Conservation (phyloP, 2,888 invertebrate species). For the Apomyelois bistriatella region DNA sequence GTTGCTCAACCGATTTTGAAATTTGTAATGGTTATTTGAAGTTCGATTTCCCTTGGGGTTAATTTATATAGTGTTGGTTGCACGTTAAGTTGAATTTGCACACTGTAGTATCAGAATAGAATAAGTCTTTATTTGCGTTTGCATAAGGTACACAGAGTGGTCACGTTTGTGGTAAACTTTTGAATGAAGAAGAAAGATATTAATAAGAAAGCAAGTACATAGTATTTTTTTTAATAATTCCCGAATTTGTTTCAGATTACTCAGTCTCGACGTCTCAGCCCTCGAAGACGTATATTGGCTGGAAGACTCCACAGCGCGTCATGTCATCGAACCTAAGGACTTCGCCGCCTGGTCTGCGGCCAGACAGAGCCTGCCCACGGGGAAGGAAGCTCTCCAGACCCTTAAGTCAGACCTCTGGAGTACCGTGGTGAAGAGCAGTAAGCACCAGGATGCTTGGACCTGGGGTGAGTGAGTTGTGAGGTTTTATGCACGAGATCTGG, state of each 20-base stretch:
- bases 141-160: no score
- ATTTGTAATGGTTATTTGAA: no score
- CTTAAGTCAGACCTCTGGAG: slow-evolving; percentile 92
- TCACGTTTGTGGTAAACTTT: no score
- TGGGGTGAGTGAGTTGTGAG: slow-evolving; percentile 80
- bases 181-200: no score
- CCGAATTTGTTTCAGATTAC: slow-evolving; percentile 67
- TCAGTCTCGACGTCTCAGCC: slow-evolving; percentile 90
- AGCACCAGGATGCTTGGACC: slow-evolving; percentile 94
- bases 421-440: slow-evolving; percentile 90
- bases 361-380: slow-evolving; percentile 89
- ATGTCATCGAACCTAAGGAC: slow-evolving; percentile 87
- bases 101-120: no score
- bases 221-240: background rate
- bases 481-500: background rate
- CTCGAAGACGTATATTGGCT: slow-evolving; percentile 95
- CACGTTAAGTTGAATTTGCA: no score
- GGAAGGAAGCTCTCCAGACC: slow-evolving; percentile 87
- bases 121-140: no score
- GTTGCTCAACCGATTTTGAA: no score
- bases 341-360: slow-evolving; percentile 89
- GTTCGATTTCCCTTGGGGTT: no score
- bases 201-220: no score
- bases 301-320: slow-evolving; percentile 88
- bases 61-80: no score